phyloP scores from a whole-genome alignment of 2,888 invertebrate species.

The Entomobrya proxima region DNA sequence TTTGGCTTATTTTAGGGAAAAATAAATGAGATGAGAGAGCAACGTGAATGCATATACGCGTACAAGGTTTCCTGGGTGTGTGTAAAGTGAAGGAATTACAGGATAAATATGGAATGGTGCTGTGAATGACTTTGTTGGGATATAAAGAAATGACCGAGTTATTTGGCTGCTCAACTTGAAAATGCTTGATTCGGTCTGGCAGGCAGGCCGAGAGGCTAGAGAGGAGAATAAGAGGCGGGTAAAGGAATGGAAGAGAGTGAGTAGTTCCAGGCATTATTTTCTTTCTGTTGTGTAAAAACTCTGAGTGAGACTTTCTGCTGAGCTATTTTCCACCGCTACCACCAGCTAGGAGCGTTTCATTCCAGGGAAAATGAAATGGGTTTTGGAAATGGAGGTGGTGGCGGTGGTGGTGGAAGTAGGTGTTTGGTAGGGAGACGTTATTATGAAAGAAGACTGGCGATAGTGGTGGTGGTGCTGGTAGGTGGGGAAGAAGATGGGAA shows the following conservation, averaged over 20 bases:
- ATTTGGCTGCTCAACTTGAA: constrained; percentile 50
- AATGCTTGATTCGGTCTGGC: constrained; percentile 52
- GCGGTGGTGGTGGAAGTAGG: not conserved
- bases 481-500: not conserved
- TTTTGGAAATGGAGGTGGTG: constrained; percentile 25
- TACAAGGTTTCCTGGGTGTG: not conserved
- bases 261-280: constrained; percentile 20
- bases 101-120: constrained; percentile 24
- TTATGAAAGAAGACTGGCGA: constrained; percentile 16
- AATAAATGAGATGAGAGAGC: constrained; percentile 68
- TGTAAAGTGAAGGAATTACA: constrained; percentile 42
- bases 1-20: constrained; percentile 40
- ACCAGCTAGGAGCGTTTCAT: constrained; percentile 5
- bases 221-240: not conserved
- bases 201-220: not conserved
- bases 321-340: not conserved
- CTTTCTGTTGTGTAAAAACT: not conserved
- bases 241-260: too few relatives aligned
- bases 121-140: constrained; percentile 51
- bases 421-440: constrained; percentile 1
- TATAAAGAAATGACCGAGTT: constrained; percentile 55
- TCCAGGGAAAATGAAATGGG: constrained; percentile 50
- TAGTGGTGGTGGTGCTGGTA: constrained; percentile 15
- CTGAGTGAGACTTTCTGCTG: not conserved
- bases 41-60: not conserved